Conservation (phyloP, 2,888 invertebrate genomes). For the Parasteatoda lunata region DNA sequence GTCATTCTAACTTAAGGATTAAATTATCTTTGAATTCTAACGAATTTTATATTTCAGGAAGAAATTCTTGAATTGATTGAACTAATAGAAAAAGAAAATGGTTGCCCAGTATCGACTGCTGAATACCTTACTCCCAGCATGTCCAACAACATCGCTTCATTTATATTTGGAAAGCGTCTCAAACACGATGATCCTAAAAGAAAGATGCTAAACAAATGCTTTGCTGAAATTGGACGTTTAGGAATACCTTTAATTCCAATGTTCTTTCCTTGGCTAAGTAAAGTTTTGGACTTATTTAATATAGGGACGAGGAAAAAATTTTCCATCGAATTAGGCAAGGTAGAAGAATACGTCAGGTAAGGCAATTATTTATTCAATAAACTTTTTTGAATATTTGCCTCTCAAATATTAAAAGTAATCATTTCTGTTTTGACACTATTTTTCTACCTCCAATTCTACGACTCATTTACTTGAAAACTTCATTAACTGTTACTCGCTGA, state of each 20-base stretch:
- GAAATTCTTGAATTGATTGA: constrained; percentile 47
- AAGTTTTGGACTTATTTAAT: neutral
- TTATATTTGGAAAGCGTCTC: constrained; percentile 69
- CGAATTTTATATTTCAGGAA: constrained; percentile 1
- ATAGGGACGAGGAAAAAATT: constrained; percentile 15
- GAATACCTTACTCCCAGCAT: constrained; percentile 59
- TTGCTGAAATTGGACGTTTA: constrained; percentile 5
- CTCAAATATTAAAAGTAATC: too few species aligned
- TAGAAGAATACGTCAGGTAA: neutral
- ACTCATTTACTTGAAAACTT: too few species aligned
- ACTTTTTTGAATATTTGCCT: neutral
- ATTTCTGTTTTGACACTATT: too few species aligned
- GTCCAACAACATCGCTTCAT: constrained; percentile 69
- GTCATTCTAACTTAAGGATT: too few species aligned
- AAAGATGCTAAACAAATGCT: constrained; percentile 7
- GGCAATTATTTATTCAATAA: neutral
- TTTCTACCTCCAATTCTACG: too few species aligned
- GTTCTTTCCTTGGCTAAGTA: constrained; percentile 36
- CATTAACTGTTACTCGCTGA: too few species aligned
- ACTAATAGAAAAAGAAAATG: neutral
- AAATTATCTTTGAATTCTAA: too few species aligned
- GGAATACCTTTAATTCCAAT: neutral
- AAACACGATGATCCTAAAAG: constrained; percentile 63
- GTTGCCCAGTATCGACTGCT: neutral
- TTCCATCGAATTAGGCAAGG: neutral